Evolutionary conservation across 1,140 invertebrate genomes (phyloP), one percentile per base, ranked within the genome.

Genomic region (Drosophila pseudoobscura): DNA sequence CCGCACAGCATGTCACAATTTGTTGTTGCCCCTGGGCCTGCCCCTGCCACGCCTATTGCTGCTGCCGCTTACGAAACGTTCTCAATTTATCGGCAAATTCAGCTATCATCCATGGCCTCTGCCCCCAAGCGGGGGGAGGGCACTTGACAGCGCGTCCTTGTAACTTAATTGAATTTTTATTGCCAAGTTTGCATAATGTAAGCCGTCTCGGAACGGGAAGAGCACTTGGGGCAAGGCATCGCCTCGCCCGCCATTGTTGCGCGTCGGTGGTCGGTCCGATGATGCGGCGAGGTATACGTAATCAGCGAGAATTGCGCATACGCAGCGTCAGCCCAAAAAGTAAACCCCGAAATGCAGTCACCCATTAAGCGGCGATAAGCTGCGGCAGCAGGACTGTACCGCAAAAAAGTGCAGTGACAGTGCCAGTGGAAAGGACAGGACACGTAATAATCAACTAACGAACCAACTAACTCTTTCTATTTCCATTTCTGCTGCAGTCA

Each of bases 131-230:
- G 20, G 35, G 9, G 35, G 9, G 8, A 39, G 35, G 35, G 35
- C 82, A 80, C 80, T 87, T 88, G 83, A 83, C 75, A 55, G 59
- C 60, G 60, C 61, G 83, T 83, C 83, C 83, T 88, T 88, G 83
- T 47, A 70, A 65, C 75, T 89, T 88, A 88, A 88, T 88, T 88
- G 84, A 88, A 88, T 88, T 88, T 88, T 88, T 88, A 88, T 88
- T 88, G 83, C 83, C 71, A 83, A 83, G 78, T 88, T 88, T 88
- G 83, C 83, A 88, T 88, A 88, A 88, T 88, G 78, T 66, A 62
- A 78, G 53, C 45, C 75, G 11, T 13, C 11, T 39, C 35, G 11
- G 4, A 13, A 5, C 35, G 1, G 35, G 11, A 13, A 13, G 35
- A 13, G 35, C 11, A 8, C 11, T 39, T 39, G 35, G 35, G 35